Conservation (phyloP, 2,113 vertebrate species). For the Myotis lucifugus region DNA sequence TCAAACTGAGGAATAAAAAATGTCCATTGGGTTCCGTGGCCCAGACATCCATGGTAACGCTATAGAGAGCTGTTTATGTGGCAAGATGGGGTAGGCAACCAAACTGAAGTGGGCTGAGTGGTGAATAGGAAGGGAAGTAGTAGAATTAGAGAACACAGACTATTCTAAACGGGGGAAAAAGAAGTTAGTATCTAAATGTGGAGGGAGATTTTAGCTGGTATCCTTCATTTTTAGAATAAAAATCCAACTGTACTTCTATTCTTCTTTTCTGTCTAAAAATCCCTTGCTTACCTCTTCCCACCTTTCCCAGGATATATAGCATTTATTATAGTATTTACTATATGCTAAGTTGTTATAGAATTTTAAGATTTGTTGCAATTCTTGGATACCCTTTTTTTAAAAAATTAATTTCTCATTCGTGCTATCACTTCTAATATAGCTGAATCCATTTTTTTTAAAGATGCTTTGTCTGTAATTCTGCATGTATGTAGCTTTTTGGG, state of each 20-base stretch:
- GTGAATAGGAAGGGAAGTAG: background rate
- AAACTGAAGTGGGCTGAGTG: background rate
- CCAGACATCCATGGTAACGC: background rate
- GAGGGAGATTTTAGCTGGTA: background rate
- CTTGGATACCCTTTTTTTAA: background rate
- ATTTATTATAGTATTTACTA: background rate
- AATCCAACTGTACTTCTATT: background rate
- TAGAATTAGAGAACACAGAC: background rate
- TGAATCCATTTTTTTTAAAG: background rate
- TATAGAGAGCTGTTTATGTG: background rate
- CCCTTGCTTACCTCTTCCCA: background rate
- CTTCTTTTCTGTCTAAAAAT: background rate
- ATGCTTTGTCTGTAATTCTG: background rate
- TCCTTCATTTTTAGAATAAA: slow-evolving; percentile 5
- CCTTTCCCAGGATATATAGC: background rate
- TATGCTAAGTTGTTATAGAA: background rate
- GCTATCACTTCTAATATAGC: background rate
- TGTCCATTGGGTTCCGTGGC: background rate
- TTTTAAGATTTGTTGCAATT: background rate
- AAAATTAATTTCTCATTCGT: background rate
- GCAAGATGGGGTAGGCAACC: background rate
- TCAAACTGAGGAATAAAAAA: background rate
- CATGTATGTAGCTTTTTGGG: background rate
- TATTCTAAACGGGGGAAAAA: background rate
- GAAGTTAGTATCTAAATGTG: background rate